phyloP scores from a whole-genome alignment of 2,888 invertebrate species.

The Microchrysa polita region DNA sequence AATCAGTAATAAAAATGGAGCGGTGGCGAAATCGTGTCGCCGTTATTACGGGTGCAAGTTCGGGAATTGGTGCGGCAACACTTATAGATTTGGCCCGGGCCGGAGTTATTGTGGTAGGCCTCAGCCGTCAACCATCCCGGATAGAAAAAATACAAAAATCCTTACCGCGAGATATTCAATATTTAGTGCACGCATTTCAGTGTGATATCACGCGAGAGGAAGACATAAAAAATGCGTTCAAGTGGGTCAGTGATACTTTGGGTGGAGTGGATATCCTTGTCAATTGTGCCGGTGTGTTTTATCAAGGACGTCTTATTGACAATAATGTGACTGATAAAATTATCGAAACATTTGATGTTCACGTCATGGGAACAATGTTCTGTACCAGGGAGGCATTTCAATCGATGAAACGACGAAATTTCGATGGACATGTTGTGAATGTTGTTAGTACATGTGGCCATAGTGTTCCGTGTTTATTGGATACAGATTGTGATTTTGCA shows the following conservation, averaged over 20 bases:
- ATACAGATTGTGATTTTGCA: conserved; percentile 52
- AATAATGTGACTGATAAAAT: conserved; percentile 53
- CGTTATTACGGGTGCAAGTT: conserved; percentile 73
- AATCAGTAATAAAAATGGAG: conserved; percentile 10
- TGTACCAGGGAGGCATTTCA: conserved; percentile 65
- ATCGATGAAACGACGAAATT: conserved; percentile 63
- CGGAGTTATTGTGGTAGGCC: conserved; percentile 68
- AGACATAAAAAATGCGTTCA: conserved; percentile 67
- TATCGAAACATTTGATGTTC: conserved; percentile 63
- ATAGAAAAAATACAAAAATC: conserved; percentile 58
- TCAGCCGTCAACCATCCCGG: conserved; percentile 66
- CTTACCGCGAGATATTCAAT: conserved; percentile 54
- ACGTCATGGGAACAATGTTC: conserved; percentile 64
- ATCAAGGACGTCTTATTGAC: conserved; percentile 53
- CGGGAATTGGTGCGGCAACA: conserved; percentile 70
- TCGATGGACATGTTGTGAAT: conserved; percentile 66
- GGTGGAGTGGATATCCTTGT: conserved; percentile 69
- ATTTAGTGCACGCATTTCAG: conserved; percentile 57
- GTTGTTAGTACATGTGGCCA: conserved; percentile 63
- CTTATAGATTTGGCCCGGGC: conserved; percentile 63
- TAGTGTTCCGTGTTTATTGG: conserved; percentile 49
- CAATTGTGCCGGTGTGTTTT: conserved; percentile 68
- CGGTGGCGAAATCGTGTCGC: conserved; percentile 71
- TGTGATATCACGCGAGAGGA: conserved; percentile 68
- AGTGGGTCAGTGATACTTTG: conserved; percentile 65